These are phyloP conservation scores for Micrasema longulum DNA, from an alignment of 1,140 invertebrate species.

Conservation along the genomic window DNA sequence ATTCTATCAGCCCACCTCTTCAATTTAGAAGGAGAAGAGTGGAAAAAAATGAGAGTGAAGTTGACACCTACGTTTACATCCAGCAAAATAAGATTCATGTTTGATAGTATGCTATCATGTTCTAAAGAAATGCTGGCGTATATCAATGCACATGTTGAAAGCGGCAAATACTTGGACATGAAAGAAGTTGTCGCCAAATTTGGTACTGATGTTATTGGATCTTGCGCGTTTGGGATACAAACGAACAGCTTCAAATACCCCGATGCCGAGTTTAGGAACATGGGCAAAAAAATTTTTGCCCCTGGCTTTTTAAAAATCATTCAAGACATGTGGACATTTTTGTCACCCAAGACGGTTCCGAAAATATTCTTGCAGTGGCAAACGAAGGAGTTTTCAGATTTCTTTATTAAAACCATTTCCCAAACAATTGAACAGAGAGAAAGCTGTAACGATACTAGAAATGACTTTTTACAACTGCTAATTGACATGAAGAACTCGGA, in stretches of 20 bases:
- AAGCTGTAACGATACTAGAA: slow-evolving; percentile 63
- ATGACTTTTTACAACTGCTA: slow-evolving; percentile 71
- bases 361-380: slow-evolving; percentile 42
- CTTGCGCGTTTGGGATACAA: slow-evolving; percentile 59
- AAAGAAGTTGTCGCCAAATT: slow-evolving; percentile 56
- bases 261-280: slow-evolving; percentile 55
- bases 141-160: slow-evolving; percentile 49
- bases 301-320: slow-evolving; percentile 27
- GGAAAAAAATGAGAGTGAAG: slow-evolving; percentile 68
- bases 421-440: slow-evolving; percentile 65
- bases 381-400: slow-evolving; percentile 60
- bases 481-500: slow-evolving; percentile 67
- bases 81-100: slow-evolving; percentile 71
- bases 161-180: slow-evolving; percentile 45
- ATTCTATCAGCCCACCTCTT: slow-evolving; percentile 65
- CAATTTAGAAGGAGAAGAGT: slow-evolving; percentile 65
- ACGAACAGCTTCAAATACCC: slow-evolving; percentile 56
- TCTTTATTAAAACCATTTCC: slow-evolving; percentile 63
- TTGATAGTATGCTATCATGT: slow-evolving; percentile 59
- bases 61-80: slow-evolving; percentile 71
- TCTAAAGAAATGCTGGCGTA: slow-evolving; percentile 57
- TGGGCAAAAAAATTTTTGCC: slow-evolving; percentile 55
- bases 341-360: slow-evolving; percentile 54
- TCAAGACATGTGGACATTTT: slow-evolving; percentile 40
- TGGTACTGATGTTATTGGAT: slow-evolving; percentile 57